Evolutionary conservation across 2,113 vertebrate species (phyloP).

Genomic region (Stercorarius parasiticus): DNA sequence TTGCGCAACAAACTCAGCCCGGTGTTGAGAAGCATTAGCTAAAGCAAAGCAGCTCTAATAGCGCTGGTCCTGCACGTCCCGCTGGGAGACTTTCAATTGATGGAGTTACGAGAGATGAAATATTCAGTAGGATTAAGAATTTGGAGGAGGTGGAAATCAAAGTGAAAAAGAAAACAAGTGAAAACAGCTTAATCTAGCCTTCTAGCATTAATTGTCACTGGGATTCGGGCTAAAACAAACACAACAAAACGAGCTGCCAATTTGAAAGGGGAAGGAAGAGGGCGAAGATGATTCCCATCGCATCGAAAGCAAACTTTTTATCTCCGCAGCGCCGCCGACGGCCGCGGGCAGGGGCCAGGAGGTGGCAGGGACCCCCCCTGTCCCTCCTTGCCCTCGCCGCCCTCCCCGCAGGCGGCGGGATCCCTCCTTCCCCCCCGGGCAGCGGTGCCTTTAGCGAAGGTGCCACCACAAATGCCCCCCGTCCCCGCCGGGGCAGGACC

Average conservation of each 20-base stretch:
- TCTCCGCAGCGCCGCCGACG: not conserved
- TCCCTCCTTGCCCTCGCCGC: not conserved
- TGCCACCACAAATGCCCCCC: rapidly evolving
- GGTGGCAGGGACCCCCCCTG: not conserved
- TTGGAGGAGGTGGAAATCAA: conserved; percentile 57
- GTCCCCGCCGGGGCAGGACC: rapidly evolving
- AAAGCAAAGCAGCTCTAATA: not conserved
- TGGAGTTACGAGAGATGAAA: conserved; percentile 30
- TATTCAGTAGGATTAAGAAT: conserved; percentile 58
- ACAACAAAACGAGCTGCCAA: not conserved
- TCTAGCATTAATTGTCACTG: conserved; percentile 6
- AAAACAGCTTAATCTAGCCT: conserved; percentile 35
- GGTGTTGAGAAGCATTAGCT: not conserved
- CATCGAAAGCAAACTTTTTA: not conserved
- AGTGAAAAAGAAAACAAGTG: conserved; percentile 41
- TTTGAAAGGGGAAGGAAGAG: conserved; percentile 40
- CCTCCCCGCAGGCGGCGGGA: rapidly evolving
- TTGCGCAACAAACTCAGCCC: not conserved
- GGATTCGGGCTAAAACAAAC: conserved; percentile 37
- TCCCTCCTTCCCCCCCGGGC: rapidly evolving
- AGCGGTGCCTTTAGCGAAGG: rapidly evolving
- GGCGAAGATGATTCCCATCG: not conserved
- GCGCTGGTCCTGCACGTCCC: not conserved
- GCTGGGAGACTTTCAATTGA: not conserved
- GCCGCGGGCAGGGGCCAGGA: not conserved